Conservation (phyloP, 2,888 invertebrate genomes). For the Caenorhabditis wallacei region DNA sequence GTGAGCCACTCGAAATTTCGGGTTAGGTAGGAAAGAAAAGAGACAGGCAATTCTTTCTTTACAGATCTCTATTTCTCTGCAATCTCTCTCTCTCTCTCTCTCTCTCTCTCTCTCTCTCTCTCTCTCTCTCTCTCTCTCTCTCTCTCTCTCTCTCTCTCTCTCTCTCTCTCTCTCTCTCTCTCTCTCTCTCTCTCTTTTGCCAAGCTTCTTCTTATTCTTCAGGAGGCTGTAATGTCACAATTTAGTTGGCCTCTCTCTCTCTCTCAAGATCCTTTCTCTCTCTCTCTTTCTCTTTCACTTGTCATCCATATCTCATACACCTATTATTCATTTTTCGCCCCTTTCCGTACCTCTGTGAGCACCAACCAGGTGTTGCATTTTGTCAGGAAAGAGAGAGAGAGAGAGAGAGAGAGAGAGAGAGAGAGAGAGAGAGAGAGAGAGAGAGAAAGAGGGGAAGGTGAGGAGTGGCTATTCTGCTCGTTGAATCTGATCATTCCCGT, state of each 20-base stretch:
- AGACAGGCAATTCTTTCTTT: slow-evolving; percentile 6
- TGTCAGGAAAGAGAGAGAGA: background rate
- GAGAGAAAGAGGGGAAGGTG: background rate
- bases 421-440: background rate
- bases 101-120: slow-evolving; percentile 28
- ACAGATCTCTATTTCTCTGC: slow-evolving; percentile 19
- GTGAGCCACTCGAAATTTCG: slow-evolving; percentile 51
- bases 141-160: slow-evolving; percentile 21
- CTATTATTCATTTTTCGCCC: slow-evolving; percentile 56
- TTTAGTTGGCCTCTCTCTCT: background rate
- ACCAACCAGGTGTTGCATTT: slow-evolving; percentile 52
- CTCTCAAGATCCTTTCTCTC: slow-evolving; percentile 1
- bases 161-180: slow-evolving; percentile 14
- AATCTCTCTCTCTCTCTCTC: slow-evolving; percentile 10
- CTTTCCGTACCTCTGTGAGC: slow-evolving; percentile 4
- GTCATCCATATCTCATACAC: slow-evolving; percentile 56
- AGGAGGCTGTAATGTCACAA: slow-evolving; percentile 51
- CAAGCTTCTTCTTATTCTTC: slow-evolving; percentile 5
- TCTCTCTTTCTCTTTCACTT: slow-evolving; percentile 17
- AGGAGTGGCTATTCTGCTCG: slow-evolving; percentile 7
- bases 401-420: background rate
- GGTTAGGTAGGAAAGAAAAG: background rate
- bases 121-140: background rate
- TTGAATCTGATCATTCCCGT: background rate
- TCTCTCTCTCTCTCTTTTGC: slow-evolving; percentile 5